phyloP scores from a whole-genome alignment of 2,888 invertebrate species.

The Onthophagus sagittarius region DNA sequence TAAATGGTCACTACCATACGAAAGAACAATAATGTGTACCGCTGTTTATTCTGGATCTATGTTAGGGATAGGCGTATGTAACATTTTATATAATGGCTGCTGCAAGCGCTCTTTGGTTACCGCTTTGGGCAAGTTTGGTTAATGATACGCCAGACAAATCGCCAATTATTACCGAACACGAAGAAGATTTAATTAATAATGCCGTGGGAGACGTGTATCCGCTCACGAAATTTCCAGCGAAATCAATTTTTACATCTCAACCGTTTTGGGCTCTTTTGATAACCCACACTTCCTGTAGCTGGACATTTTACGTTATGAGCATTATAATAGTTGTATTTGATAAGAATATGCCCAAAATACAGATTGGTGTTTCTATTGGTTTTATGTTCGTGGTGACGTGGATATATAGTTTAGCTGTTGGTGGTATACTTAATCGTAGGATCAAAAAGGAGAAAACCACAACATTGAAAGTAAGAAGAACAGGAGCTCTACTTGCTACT shows the following conservation, averaged over 20 bases:
- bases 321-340: slow-evolving; percentile 77
- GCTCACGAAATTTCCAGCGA: slow-evolving; percentile 57
- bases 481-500: too few relatives aligned
- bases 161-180: slow-evolving; percentile 61
- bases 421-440: too few relatives aligned
- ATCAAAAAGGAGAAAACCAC: too few relatives aligned
- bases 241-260: slow-evolving; percentile 62
- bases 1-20: slow-evolving; percentile 86
- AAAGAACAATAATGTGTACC: slow-evolving; percentile 80
- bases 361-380: too few relatives aligned
- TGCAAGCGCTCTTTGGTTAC: slow-evolving; percentile 66
- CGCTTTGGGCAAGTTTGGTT: slow-evolving; percentile 62
- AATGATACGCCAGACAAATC: slow-evolving; percentile 65
- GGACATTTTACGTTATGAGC: slow-evolving; percentile 84
- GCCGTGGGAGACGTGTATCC: slow-evolving; percentile 7
- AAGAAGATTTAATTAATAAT: slow-evolving; percentile 45
- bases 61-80: slow-evolving; percentile 80
- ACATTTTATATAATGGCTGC: slow-evolving; percentile 73
- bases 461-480: too few relatives aligned
- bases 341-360: too few relatives aligned
- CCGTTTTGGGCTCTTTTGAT: slow-evolving; percentile 75
- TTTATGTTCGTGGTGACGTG: slow-evolving; percentile 78
- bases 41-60: slow-evolving; percentile 81
- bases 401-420: too few relatives aligned
- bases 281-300: slow-evolving; percentile 75